These are phyloP conservation scores for Xyrichtys novacula DNA, from an alignment of 2,797 vertebrate genomes.

Conservation along the genomic window DNA sequence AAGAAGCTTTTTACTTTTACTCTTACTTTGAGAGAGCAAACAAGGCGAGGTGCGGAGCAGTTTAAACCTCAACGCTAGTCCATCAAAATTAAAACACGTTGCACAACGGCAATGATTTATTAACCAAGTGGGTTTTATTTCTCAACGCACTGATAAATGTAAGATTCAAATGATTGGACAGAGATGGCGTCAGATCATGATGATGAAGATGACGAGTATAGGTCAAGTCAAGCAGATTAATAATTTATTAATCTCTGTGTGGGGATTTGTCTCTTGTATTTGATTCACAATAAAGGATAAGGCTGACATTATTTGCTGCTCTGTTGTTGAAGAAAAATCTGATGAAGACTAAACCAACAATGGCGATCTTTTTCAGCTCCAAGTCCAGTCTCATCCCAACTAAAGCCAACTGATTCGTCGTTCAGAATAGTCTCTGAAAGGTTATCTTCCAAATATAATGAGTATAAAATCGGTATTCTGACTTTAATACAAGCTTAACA, in stretches of 20 bases:
- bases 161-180: neutral
- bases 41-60: neutral
- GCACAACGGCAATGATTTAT: neutral
- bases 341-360: neutral
- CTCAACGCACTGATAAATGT: neutral
- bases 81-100: constrained; percentile 3
- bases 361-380: neutral
- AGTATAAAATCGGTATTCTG: too few relatives aligned
- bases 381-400: too few relatives aligned
- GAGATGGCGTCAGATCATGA: neutral
- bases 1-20: too few relatives aligned
- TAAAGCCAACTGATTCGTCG: too few relatives aligned
- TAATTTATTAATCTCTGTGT: neutral
- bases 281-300: neutral
- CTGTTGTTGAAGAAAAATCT: neutral
- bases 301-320: neutral
- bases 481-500: too few relatives aligned
- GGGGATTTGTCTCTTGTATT: neutral
- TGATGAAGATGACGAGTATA: neutral
- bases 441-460: too few relatives aligned
- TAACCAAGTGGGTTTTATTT: neutral
- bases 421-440: too few relatives aligned
- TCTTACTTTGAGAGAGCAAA: constrained; percentile 7
- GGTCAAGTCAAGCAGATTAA: neutral
- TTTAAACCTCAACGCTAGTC: constrained; percentile 11